Evolutionary conservation across 2,888 invertebrate genomes (phyloP), one percentile per base, ranked within the genome.

Genomic region (Aplocera efformata): DNA sequence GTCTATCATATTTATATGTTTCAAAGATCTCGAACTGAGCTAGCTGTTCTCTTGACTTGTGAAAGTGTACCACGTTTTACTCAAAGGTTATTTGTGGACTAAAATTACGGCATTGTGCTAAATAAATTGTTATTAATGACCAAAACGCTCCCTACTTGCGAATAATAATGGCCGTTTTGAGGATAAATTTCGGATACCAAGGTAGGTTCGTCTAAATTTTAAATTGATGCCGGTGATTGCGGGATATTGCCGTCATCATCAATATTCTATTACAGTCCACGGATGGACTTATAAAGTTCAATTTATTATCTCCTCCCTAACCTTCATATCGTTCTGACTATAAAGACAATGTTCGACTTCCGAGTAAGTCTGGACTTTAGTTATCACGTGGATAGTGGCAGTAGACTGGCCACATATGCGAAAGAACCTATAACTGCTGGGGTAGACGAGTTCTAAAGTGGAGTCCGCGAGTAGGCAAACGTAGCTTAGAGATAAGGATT

Each of bases 121-220:
- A 85, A 85, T 85, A 85, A 84, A 88, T 86, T 83, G 81, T 88
- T 84, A 86, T 86, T 86, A 86, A 86, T 85, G 81, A 84, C 79
- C 74, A 65, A 68, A 81, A 76, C 79, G 76, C 67, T 78, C 72
- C 70, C 72, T 72, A 73, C 73, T 80, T 74, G 66, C 69, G 50
- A 60, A 68, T 75, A 68, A 76, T 80, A 83, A 79, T 76, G 69
- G 74, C 67, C 72, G 70, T 76, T 79, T 79, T 71, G 71, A 56
- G 69, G 72, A 76, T 77, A 73, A 69, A 79, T 77, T 73, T 68
- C 63, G 53, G 64, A 68, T 70, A 67, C 63, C 64, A 42, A 53
- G 42, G 46, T 32, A 35, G 33, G 29, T 41, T 33, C 39, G 37
- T 43, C 31, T 61, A 60, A 62, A 59, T 62, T 61, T 61, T 58